Percentiles rank a stretch among this genome's conserved stretches.
Evolutionary conservation across 2,797 vertebrate species (phyloP).

Genomic region (Coendou prehensilis): DNA sequence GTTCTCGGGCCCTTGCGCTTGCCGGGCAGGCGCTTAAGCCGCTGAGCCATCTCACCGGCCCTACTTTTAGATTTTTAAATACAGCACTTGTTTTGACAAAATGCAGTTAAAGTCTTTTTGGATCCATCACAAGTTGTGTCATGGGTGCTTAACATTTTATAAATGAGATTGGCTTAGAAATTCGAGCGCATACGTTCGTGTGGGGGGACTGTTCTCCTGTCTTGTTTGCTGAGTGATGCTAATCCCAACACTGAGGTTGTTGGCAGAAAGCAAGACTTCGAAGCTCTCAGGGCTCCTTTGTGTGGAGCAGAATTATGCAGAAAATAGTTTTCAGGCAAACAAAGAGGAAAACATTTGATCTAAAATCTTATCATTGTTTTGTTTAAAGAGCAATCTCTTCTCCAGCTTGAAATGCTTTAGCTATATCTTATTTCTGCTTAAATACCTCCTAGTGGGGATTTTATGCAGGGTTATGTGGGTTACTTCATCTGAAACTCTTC

Average conservation of each 20-base stretch:
- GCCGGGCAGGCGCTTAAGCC: too few species aligned
- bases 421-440: constrained; percentile 17
- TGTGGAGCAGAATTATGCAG: background rate
- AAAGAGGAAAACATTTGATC: constrained; percentile 35
- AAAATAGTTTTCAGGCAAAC: constrained; percentile 62
- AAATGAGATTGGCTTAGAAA: constrained; percentile 77
- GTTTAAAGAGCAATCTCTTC: constrained; percentile 37
- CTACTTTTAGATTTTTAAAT: constrained; percentile 77
- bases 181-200: constrained; percentile 59
- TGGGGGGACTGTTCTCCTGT: background rate
- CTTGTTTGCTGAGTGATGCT: constrained; percentile 77
- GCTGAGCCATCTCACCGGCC: too few species aligned
- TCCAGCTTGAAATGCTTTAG: constrained; percentile 48
- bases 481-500: background rate
- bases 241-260: background rate
- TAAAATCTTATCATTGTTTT: constrained; percentile 66
- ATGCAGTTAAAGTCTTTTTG: constrained; percentile 79
- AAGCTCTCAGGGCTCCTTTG: constrained; percentile 1
- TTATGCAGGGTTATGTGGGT: background rate
- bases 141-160: constrained; percentile 81
- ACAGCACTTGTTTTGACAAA: constrained; percentile 81
- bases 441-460: background rate
- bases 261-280: background rate
- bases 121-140: constrained; percentile 78
- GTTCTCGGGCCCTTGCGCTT: too few species aligned